Evolutionary conservation across 2,888 invertebrate genomes (phyloP).

Genomic region (Aricia artaxerxes): DNA sequence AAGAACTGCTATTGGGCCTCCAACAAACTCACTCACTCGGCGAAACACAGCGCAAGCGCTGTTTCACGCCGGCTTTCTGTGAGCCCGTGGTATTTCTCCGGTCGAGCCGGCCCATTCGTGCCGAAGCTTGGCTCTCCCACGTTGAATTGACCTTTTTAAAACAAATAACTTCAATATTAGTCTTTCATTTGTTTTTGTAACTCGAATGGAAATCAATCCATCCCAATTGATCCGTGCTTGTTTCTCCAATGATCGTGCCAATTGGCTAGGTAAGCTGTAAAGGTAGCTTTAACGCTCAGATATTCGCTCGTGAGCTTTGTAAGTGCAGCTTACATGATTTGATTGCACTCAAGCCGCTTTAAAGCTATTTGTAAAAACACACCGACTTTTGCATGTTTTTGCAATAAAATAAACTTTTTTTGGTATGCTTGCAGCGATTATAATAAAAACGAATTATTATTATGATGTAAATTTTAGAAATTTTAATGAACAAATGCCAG

Average conservation of each 20-base stretch:
- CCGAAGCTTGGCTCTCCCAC: too few relatives aligned
- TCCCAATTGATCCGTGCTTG: neutral
- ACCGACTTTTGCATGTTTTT: neutral
- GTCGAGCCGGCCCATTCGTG: too few relatives aligned
- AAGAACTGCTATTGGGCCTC: too few relatives aligned
- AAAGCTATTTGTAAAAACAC: neutral
- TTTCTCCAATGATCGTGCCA: neutral
- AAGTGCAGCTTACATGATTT: neutral
- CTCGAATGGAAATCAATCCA: neutral
- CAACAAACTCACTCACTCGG: too few relatives aligned
- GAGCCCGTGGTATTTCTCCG: too few relatives aligned
- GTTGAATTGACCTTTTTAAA: too few relatives aligned
- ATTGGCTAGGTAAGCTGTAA: slow-evolving; percentile 3
- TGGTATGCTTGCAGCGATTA: neutral
- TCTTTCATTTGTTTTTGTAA: neutral
- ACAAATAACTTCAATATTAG: too few relatives aligned
- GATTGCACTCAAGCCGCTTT: neutral
- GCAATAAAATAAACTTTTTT: neutral
- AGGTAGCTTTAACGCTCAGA: neutral
- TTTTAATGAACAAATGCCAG: too few relatives aligned
- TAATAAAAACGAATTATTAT: too few relatives aligned
- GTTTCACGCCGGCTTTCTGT: too few relatives aligned
- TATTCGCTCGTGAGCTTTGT: slow-evolving; percentile 13
- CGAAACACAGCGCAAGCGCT: too few relatives aligned
- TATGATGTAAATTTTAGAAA: too few relatives aligned